These are phyloP conservation scores for Columba guinea DNA, from an alignment of 2,797 vertebrate genomes.

Conservation along the genomic window DNA sequence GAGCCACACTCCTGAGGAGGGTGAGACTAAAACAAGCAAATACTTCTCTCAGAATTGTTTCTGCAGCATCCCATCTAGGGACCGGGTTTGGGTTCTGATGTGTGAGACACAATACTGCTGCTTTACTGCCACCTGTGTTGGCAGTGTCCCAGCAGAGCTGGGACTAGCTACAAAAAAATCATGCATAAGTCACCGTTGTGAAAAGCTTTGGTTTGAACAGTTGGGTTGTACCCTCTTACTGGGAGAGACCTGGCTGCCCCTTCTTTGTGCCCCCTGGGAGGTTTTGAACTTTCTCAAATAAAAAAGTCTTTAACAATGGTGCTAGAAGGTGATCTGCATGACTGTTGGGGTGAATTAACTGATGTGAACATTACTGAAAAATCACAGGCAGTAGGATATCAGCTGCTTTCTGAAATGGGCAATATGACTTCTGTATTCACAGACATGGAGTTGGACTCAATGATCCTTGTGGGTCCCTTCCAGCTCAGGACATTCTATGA, in stretches of 20 bases:
- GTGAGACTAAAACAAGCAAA: not conserved
- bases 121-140: not conserved
- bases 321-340: not conserved
- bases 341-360: not conserved
- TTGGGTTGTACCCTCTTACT: not conserved
- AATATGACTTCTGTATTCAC: not conserved
- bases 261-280: not conserved
- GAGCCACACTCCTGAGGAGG: not conserved
- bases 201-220: not conserved
- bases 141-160: not conserved
- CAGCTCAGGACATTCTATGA: too few species aligned
- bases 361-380: not conserved
- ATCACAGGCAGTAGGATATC: not conserved
- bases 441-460: too few species aligned
- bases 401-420: not conserved
- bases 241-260: not conserved
- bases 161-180: not conserved
- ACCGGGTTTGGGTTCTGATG: not conserved
- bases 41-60: not conserved
- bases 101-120: not conserved
- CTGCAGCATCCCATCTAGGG: not conserved
- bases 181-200: not conserved
- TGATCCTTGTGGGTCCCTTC: too few species aligned
- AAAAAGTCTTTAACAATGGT: not conserved
- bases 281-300: not conserved